Conservation (phyloP, 92 coral and sea anemone species). For the Porites evermanni region DNA sequence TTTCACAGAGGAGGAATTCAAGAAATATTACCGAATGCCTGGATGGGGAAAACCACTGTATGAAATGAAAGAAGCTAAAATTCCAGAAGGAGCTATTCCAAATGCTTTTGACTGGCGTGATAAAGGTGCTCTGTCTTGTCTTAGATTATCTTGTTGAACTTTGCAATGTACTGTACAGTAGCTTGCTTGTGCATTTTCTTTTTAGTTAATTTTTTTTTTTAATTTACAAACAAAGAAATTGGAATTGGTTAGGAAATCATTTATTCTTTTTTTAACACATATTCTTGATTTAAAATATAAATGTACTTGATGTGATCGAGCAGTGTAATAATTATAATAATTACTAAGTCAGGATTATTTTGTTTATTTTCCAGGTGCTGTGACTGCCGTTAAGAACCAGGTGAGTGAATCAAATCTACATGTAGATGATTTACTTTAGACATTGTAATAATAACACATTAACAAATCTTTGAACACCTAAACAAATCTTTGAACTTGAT, state of each 20-base stretch:
- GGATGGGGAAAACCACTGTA: slow-evolving; percentile 93
- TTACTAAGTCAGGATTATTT: neutral
- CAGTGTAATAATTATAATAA: no score
- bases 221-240: no score
- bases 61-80: slow-evolving; percentile 94
- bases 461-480: no score
- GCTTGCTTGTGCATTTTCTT: neutral
- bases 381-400: slow-evolving; percentile 93
- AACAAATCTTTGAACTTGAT: no score
- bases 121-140: slow-evolving; percentile 61
- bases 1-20: slow-evolving; percentile 88
- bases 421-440: neutral
- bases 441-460: neutral
- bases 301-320: no score
- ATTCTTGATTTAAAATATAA: no score
- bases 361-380: slow-evolving; percentile 70
- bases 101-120: slow-evolving; percentile 91
- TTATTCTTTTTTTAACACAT: no score
- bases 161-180: neutral
- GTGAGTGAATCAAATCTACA: slow-evolving; percentile 28
- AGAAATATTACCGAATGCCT: slow-evolving; percentile 82
- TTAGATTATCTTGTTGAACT: neutral
- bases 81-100: slow-evolving; percentile 81
- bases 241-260: no score
- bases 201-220: no score